Evolutionary conservation across 2,113 vertebrate genomes (phyloP).

Genomic region (Microcebus ravelobensis): DNA sequence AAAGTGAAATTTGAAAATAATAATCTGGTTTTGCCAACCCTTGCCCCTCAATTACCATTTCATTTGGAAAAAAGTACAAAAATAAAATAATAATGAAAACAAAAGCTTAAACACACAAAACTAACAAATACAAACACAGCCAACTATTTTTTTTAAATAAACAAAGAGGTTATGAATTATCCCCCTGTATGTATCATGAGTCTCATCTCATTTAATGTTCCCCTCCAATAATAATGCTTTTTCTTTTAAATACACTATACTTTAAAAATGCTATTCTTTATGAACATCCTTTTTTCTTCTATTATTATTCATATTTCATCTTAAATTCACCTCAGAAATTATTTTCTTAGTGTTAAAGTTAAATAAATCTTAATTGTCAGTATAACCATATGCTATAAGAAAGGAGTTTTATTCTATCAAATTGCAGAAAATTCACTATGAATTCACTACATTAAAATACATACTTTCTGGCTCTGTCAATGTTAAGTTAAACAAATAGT

Average conservation of each 20-base stretch:
- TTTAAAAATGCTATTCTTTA: neutral
- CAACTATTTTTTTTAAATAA: neutral
- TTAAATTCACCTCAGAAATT: neutral
- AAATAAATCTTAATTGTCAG: neutral
- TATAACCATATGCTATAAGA: neutral
- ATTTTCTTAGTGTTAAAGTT: neutral
- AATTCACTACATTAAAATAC: neutral
- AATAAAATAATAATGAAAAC: neutral
- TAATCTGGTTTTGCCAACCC: neutral
- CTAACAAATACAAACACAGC: neutral
- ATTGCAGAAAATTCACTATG: neutral
- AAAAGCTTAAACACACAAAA: neutral
- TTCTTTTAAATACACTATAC: neutral
- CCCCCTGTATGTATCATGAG: accelerated
- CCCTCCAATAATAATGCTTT: neutral
- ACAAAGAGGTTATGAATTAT: neutral
- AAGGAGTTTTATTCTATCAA: neutral
- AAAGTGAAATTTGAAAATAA: neutral
- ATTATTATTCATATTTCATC: neutral
- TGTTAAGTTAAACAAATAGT: neutral
- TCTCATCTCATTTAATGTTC: neutral
- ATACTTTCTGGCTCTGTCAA: neutral
- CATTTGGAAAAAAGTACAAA: neutral
- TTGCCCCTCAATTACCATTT: neutral
- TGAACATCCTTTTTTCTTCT: neutral